Percentiles rank a stretch among this genome's conserved stretches.
Conservation (phyloP, 2,797 vertebrate genomes). For the Leucoraja ocellata region DNA sequence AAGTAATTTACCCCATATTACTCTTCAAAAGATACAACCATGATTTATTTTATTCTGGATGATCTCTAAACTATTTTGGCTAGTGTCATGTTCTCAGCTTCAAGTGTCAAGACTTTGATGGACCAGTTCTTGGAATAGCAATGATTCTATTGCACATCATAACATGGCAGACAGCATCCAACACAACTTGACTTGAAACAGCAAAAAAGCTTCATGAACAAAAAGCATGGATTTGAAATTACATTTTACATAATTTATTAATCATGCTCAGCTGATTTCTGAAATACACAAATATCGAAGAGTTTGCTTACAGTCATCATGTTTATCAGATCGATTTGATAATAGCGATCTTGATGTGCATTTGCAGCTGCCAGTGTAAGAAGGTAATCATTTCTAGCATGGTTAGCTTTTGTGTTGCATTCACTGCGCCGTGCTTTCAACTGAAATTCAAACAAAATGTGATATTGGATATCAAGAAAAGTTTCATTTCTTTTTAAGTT, state of each 20-base stretch:
- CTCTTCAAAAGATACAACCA: background rate
- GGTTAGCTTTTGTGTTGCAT: conserved; percentile 92
- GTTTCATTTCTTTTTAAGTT: background rate
- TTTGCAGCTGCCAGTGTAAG: conserved; percentile 91
- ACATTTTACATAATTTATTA: background rate
- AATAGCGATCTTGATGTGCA: conserved; percentile 92
- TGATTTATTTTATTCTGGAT: background rate
- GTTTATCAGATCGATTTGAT: conserved; percentile 84
- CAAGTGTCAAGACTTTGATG: no score
- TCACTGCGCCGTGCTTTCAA: conserved; percentile 93
- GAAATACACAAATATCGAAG: background rate
- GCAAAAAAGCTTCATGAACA: background rate
- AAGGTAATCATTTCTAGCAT: conserved; percentile 93
- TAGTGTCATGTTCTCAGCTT: background rate
- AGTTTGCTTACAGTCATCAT: conserved; percentile 80
- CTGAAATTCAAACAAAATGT: conserved; percentile 51
- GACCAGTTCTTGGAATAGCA: background rate
- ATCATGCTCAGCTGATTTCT: background rate
- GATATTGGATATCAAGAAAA: background rate
- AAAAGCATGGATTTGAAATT: background rate
- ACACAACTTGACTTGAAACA: background rate
- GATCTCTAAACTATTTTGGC: background rate
- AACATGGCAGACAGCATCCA: background rate
- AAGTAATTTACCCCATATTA: background rate
- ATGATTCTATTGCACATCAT: background rate